phyloP scores from a whole-genome alignment of 2,888 invertebrate species.

The Eudemis profundana region DNA sequence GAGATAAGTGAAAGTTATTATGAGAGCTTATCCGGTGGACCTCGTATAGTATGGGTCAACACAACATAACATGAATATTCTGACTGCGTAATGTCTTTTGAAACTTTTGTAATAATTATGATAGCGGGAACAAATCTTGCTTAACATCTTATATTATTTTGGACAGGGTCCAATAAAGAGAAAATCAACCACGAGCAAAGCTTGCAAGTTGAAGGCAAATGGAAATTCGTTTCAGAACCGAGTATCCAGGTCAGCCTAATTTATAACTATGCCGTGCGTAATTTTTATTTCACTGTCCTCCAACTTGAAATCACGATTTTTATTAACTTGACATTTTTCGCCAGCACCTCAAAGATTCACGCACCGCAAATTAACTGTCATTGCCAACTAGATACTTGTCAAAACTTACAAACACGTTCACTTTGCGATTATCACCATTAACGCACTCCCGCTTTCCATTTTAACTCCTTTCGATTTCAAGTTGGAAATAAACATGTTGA shows the following conservation, averaged over 20 bases:
- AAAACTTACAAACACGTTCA: constrained; percentile 67
- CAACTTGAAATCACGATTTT: constrained; percentile 29
- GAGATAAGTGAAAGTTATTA: constrained; percentile 75
- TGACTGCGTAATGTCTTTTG: constrained; percentile 23
- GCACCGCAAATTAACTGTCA: constrained; percentile 51
- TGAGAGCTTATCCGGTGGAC: constrained; percentile 51
- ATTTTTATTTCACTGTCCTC: constrained; percentile 34
- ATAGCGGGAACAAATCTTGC: constrained; percentile 34
- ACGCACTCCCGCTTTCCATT: constrained; percentile 68
- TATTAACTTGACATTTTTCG: constrained; percentile 34
- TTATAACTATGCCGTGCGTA: constrained; percentile 36
- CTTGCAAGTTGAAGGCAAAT: constrained; percentile 26
- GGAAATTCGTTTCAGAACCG: constrained; percentile 29
- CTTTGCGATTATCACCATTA: constrained; percentile 71
- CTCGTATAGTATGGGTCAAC: constrained; percentile 30
- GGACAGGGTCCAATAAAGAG: constrained; percentile 34
- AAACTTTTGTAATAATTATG: constrained; percentile 40
- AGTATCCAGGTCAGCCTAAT: constrained; percentile 36
- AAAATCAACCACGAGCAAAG: constrained; percentile 15
- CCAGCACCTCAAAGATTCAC: constrained; percentile 28
- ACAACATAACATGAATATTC: constrained; percentile 32
- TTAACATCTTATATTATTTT: constrained; percentile 33
- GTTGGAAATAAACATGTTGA: constrained; percentile 36
- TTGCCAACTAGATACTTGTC: constrained; percentile 57
- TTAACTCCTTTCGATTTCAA: constrained; percentile 58